Conservation (phyloP, 1,140 invertebrate genomes). For the Drosophila subpulchrella region DNA sequence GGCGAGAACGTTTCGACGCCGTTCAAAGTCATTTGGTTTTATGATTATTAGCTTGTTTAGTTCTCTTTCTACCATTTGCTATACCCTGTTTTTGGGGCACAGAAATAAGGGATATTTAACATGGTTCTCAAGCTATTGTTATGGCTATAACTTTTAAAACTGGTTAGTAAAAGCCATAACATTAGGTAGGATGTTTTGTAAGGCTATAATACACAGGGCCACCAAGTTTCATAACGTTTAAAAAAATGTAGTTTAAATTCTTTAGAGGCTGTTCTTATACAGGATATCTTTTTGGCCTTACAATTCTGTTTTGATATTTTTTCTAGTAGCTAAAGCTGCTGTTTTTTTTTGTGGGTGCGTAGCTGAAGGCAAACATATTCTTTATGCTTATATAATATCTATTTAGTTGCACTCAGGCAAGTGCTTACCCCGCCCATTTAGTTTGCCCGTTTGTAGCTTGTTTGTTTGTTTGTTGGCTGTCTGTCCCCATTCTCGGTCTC, state of each 20-base stretch:
- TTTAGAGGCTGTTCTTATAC: no score
- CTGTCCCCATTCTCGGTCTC: slow-evolving; percentile 14
- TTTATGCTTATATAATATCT: slow-evolving; percentile 83
- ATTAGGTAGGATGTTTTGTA: neutral
- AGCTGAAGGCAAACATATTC: slow-evolving; percentile 73
- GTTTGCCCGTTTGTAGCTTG: slow-evolving; percentile 32
- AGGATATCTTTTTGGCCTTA: neutral
- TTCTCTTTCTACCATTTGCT: slow-evolving; percentile 42
- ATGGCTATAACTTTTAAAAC: neutral
- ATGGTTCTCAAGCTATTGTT: no score
- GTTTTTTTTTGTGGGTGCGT: slow-evolving; percentile 22
- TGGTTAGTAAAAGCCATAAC: neutral
- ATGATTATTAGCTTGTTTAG: slow-evolving; percentile 84
- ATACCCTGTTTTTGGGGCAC: slow-evolving; percentile 9
- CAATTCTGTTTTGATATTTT: neutral
- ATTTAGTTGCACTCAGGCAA: slow-evolving; percentile 79
- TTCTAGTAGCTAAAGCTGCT: slow-evolving; percentile 51
- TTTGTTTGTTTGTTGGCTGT: slow-evolving; percentile 28
- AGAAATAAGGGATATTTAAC: neutral
- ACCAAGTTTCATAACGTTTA: neutral
- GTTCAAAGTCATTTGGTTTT: slow-evolving; percentile 84
- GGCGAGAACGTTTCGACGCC: slow-evolving; percentile 56
- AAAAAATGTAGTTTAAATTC: neutral
- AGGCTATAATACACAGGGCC: neutral
- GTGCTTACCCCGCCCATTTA: slow-evolving; percentile 57